Conservation (phyloP, 2,113 vertebrate genomes). For the Eurystomus gularis region DNA sequence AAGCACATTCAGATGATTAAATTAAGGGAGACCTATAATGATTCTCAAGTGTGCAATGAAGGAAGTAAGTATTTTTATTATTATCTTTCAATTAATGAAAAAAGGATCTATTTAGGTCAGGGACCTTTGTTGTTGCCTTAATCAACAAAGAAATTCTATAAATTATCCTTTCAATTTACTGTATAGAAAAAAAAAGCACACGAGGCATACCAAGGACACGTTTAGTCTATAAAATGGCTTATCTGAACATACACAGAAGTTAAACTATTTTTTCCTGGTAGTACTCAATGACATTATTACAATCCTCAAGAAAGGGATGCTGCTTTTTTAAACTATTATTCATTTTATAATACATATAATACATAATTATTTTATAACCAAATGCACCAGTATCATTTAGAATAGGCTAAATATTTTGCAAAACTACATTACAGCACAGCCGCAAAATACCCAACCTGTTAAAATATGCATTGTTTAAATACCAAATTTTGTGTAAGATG, state of each 20-base stretch:
- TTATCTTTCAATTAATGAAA: background rate
- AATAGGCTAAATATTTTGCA: background rate
- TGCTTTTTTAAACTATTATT: too few species aligned
- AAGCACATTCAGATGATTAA: background rate
- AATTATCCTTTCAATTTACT: background rate
- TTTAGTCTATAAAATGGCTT: background rate
- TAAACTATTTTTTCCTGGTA: background rate
- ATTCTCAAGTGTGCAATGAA: background rate
- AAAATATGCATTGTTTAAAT: background rate
- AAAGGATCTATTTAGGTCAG: background rate
- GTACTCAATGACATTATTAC: background rate
- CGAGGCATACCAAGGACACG: background rate
- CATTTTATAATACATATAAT: background rate
- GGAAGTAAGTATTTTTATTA: background rate
- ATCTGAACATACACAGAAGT: background rate
- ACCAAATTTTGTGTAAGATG: background rate
- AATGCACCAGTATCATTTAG: background rate
- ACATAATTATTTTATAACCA: background rate
- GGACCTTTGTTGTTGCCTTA: background rate
- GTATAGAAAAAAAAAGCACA: background rate
- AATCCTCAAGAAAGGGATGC: background rate
- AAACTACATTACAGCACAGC: background rate
- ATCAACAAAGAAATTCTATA: background rate
- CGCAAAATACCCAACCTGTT: too few species aligned
- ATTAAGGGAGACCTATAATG: background rate